Evolutionary conservation across 1,140 invertebrate species (phyloP), one percentile per base, ranked within the genome.

Genomic region (Sweltsa coloradensis): DNA sequence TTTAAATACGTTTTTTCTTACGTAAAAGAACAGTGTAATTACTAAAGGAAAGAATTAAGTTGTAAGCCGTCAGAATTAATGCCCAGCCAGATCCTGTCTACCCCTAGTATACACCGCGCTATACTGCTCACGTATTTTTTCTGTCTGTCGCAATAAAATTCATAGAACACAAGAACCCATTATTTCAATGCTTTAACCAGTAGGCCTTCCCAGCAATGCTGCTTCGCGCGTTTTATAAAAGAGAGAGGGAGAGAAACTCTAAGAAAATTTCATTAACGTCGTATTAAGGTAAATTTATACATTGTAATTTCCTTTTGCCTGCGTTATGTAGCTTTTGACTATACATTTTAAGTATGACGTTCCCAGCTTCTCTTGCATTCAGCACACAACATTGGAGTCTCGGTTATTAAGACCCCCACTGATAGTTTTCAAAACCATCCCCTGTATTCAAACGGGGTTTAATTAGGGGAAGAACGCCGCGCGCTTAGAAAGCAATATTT

Each of bases 221-320:
- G 3, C 5, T 5, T 3, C 5, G 5, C 23, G 3, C 5, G 4
- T 37, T 37, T 16, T 37, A 11, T 22, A 31, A 39, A 45, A 19
- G 3, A 36, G 18, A n/a, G 13, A 39, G 27, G n/a, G 16, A 34
- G 16, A 2, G 25, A 49, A 29, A 45, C 24, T 23, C 23, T 26
- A 31, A 13, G 34, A 34, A 68, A 66, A 68, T 69, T 69, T 69
- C 66, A 69, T 69, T 69, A 69, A 68, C 62, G 67, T 68, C 67
- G 66, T 68, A 64, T 67, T 66, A 62, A 67, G 63, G 65, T 66
- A 58, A 68, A 69, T 68, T 69, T 68, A 69, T 69, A 64, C 57
- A 55, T 56, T 45, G 65, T 61, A 68, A 69, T 68, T 69, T 69
- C 65, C 65, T 34, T 45, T 34, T 45, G 37, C 21, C 19, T 40